These are phyloP conservation scores for Novumbra hubbsi DNA, from an alignment of 2,797 vertebrate species.

Conservation along the genomic window DNA sequence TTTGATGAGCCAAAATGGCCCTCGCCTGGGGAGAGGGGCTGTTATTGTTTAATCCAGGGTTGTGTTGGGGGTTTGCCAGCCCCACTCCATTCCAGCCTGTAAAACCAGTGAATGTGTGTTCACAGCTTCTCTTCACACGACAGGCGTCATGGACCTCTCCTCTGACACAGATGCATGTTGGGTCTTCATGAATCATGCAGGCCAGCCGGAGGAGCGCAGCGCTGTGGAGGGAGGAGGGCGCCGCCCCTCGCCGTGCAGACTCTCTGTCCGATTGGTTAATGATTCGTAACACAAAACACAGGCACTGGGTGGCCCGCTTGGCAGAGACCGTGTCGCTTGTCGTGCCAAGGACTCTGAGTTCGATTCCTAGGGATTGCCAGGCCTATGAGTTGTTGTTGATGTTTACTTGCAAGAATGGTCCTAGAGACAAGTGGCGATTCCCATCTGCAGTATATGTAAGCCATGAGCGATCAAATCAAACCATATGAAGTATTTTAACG, in stretches of 20 bases:
- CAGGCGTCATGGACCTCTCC: not conserved
- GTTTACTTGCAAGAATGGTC: not conserved
- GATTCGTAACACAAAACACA: not conserved
- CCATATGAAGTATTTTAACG: too few relatives aligned
- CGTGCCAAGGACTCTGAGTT: not conserved
- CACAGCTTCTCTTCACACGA: not conserved
- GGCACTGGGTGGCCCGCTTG: not conserved
- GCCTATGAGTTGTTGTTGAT: not conserved
- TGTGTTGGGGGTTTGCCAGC: not conserved
- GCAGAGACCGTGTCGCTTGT: not conserved
- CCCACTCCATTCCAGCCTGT: not conserved
- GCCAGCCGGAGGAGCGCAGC: not conserved
- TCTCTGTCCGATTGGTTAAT: not conserved
- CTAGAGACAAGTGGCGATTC: too few relatives aligned
- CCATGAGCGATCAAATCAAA: too few relatives aligned
- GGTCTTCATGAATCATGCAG: not conserved
- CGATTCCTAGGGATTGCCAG: not conserved
- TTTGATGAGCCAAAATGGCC: not conserved
- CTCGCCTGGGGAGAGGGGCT: not conserved
- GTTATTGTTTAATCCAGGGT: constrained; percentile 15
- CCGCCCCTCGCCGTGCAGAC: not conserved
- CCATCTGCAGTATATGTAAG: too few relatives aligned
- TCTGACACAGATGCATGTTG: not conserved
- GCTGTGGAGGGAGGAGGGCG: not conserved
- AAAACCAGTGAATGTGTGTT: not conserved